Base-by-base conservation (phyloP, 2,797 vertebrate genomes). In the Rhinatrema bivittatum region DNA sequence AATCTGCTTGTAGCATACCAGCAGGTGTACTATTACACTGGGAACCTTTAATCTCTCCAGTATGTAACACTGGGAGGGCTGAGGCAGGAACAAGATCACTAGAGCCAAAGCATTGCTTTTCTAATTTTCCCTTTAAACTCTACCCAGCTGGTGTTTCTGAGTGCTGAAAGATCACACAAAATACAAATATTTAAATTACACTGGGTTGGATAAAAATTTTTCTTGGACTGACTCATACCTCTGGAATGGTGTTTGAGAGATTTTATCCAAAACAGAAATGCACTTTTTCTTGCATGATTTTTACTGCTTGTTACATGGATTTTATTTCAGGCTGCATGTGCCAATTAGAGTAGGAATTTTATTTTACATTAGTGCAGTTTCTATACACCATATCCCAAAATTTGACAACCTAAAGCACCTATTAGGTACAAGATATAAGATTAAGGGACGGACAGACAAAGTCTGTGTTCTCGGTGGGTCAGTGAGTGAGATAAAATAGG, bases 91-190 rank as follows among this genome's bases (percentile, higher is more conserved):
- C 47, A 3, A 6, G 0, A 2, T 29, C 25, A 24, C 40, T 49
- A 32, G 23, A 57, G 42, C 38, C 25, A 47, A 32, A 58, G 28
- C 37, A 17, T 25, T 26, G 25, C 30, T 26, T 49, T 29, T 38
- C 18, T 26, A 29, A 35, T 35, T n/a, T 50, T 60, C 31, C 37
- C 29, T 50, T 50, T 50, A 32, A 37, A 18, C 48, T 65, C 41
- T 62, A 37, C 35, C 53, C 46, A 28, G 10, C 2, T 46, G 38
- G 38, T 43, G 46, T 33, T 7, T n/a, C 19, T 16, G 35, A 40
- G 38, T 32, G 43, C 24, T 62, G 60, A 54, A 65, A 62, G 49
- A 44, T 35, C 32, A 16, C 39, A 49, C 15, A 23, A 10, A 31
- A 1, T 1, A 32, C 46, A 49, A 9, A 3, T 40, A 50, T 58